These are phyloP conservation scores for Sebastes vulpes DNA, from an alignment of 2,797 vertebrate genomes.

Conservation along the genomic window DNA sequence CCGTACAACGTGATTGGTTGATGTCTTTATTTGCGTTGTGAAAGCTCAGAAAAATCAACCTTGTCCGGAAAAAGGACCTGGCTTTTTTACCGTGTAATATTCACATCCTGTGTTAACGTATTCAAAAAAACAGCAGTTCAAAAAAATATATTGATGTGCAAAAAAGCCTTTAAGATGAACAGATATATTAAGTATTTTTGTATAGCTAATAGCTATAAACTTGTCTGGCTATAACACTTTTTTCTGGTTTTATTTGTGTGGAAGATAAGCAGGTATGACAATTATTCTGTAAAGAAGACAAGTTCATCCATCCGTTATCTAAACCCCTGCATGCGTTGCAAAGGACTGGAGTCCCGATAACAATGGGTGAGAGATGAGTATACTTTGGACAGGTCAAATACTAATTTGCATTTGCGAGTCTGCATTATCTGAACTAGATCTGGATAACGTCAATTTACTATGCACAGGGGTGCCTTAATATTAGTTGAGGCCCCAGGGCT, in stretches of 20 bases:
- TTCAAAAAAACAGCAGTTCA: background rate
- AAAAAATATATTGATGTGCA: too few relatives aligned
- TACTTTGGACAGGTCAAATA: background rate
- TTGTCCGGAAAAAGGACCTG: accelerated
- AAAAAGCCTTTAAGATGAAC: too few relatives aligned
- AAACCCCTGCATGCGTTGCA: too few relatives aligned
- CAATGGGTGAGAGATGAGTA: too few relatives aligned
- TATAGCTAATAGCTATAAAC: too few relatives aligned
- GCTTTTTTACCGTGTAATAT: background rate
- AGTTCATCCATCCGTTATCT: background rate
- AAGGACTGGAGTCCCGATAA: too few relatives aligned
- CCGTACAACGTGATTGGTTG: too few relatives aligned
- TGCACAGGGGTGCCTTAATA: too few relatives aligned
- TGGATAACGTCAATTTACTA: background rate
- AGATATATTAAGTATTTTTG: too few relatives aligned
- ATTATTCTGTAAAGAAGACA: background rate
- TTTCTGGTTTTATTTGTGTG: background rate
- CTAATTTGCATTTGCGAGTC: background rate
- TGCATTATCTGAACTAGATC: background rate
- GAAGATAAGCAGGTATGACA: background rate
- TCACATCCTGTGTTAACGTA: background rate
- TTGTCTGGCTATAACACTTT: too few relatives aligned
- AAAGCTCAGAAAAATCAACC: accelerated
- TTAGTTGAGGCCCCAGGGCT: too few relatives aligned
- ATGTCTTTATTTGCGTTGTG: background rate